phyloP scores from a whole-genome alignment of 2,113 vertebrate genomes.

The Sturnus vulgaris region DNA sequence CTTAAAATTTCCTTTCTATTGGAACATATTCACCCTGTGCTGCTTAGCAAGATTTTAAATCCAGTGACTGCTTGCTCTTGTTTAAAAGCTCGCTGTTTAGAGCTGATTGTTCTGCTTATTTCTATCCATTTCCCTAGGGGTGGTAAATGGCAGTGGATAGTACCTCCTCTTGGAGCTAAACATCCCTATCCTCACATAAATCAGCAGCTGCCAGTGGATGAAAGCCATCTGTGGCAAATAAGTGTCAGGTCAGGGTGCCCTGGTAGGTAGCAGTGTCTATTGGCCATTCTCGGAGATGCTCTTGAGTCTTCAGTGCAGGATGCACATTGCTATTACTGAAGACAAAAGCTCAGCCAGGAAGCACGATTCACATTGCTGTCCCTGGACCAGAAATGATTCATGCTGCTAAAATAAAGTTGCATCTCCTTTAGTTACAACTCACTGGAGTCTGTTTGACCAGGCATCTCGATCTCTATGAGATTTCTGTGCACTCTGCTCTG shows the following conservation, averaged over 20 bases:
- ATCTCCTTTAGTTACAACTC: not conserved
- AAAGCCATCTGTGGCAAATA: not conserved
- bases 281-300: not conserved
- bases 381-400: not conserved
- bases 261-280: not conserved
- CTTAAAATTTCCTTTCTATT: not conserved
- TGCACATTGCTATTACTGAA: not conserved
- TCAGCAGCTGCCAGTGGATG: not conserved
- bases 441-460: not conserved
- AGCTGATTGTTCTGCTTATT: not conserved
- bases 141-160: not conserved
- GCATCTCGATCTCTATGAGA: not conserved
- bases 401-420: not conserved
- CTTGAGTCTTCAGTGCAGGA: not conserved
- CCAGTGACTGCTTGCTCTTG: not conserved
- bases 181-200: not conserved
- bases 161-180: not conserved
- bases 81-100: not conserved
- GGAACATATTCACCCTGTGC: not conserved
- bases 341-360: not conserved
- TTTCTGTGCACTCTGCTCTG: not conserved
- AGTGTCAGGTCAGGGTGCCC: not conserved
- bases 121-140: not conserved
- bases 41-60: not conserved
- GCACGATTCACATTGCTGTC: not conserved